Evolutionary conservation across 64 coral and sea anemone genomes (phyloP).

Genomic region (Montipora efflorescens): DNA sequence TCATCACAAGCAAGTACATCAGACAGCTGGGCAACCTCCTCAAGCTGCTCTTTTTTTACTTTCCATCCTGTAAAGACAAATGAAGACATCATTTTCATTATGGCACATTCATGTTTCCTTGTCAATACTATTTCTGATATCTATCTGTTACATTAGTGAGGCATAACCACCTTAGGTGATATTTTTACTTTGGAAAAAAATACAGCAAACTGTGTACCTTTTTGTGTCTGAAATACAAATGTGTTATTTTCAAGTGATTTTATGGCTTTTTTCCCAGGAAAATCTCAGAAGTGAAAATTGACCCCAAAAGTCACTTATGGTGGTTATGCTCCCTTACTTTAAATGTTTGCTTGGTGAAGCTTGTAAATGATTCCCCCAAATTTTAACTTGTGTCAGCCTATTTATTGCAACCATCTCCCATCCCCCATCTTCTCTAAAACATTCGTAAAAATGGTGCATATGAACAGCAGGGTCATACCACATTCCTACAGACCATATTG

Average conservation of each 20-base stretch:
- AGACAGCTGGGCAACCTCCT: slow-evolving; percentile 54
- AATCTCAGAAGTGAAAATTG: background rate
- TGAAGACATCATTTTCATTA: background rate
- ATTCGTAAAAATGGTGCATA: slow-evolving; percentile 10
- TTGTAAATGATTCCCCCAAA: background rate
- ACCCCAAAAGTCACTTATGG: background rate
- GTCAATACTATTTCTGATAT: background rate
- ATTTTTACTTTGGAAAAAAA: background rate
- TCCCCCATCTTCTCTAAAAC: background rate
- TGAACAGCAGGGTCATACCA: slow-evolving; percentile 36
- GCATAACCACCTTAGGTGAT: background rate
- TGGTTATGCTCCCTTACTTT: background rate
- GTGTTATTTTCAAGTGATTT: background rate
- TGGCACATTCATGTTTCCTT: slow-evolving; percentile 3
- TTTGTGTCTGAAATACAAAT: background rate
- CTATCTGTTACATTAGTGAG: background rate
- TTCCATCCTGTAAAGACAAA: slow-evolving; percentile 46
- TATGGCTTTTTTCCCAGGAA: background rate
- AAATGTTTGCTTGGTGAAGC: background rate
- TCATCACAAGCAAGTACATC: slow-evolving; percentile 55
- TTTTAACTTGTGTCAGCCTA: background rate
- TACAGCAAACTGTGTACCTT: background rate
- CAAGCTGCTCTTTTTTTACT: slow-evolving; percentile 67
- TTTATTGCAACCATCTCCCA: slow-evolving; percentile 17
- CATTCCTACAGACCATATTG: slow-evolving; percentile 63